phyloP scores from a whole-genome alignment of 2,113 vertebrate species.

The Benitochromis conjunctus region DNA sequence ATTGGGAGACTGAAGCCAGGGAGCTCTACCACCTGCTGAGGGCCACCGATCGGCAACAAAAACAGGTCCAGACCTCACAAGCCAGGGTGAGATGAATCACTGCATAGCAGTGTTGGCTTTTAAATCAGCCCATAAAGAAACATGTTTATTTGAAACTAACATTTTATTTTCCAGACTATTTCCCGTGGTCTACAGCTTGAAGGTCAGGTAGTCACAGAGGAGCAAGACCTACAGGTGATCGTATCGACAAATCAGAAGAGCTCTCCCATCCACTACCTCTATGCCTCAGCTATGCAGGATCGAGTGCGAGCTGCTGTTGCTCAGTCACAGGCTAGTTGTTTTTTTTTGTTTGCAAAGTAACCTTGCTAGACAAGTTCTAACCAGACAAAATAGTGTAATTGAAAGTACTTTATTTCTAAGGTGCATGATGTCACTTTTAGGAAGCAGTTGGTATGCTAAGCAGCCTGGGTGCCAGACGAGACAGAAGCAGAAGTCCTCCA shows the following conservation, averaged over 20 bases:
- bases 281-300: slow-evolving; percentile 72
- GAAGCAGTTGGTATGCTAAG: slow-evolving; percentile 75
- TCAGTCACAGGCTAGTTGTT: slow-evolving; percentile 76
- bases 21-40: slow-evolving; percentile 64
- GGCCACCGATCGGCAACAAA: slow-evolving; percentile 24
- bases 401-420: neutral
- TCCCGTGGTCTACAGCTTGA: slow-evolving; percentile 79
- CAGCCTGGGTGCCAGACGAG: slow-evolving; percentile 69
- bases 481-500: slow-evolving; percentile 67
- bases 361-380: neutral
- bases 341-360: neutral
- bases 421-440: slow-evolving; percentile 36
- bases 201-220: slow-evolving; percentile 81
- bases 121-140: neutral
- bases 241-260: slow-evolving; percentile 67
- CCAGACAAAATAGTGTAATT: neutral
- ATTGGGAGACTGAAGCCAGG: slow-evolving; percentile 72
- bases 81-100: slow-evolving; percentile 45
- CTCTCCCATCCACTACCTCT: slow-evolving; percentile 74
- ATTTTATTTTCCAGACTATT: slow-evolving; percentile 73
- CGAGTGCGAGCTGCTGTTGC: slow-evolving; percentile 75
- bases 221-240: slow-evolving; percentile 79
- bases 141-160: neutral
- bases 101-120: neutral
- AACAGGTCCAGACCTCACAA: slow-evolving; percentile 59